Evolutionary conservation across 2,113 vertebrate species (phyloP).

Genomic region (Cercopithecus mona): DNA sequence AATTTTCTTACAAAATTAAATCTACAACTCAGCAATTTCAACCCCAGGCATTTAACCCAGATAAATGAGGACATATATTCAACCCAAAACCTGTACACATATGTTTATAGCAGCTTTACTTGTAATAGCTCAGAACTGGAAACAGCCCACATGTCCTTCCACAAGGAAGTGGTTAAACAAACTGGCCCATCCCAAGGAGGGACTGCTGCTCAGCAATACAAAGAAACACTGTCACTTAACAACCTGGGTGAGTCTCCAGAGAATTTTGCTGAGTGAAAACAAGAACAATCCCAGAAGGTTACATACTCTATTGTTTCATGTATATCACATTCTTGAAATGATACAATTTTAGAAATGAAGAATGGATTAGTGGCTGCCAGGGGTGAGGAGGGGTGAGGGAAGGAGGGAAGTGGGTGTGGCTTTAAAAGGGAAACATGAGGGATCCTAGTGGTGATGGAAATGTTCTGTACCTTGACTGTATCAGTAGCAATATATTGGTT

Average conservation of each 20-base stretch:
- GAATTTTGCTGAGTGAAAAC: neutral
- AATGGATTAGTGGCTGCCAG: neutral
- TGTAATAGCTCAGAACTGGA: slow-evolving; percentile 26
- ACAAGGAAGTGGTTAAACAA: slow-evolving; percentile 37
- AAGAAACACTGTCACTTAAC: neutral
- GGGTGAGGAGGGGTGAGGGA: neutral
- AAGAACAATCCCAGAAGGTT: neutral
- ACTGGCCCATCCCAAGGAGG: neutral
- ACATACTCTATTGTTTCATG: neutral
- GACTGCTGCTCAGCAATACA: neutral
- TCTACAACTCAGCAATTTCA: slow-evolving; percentile 5
- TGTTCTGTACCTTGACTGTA: neutral
- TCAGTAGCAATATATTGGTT: neutral
- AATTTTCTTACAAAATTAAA: slow-evolving; percentile 49
- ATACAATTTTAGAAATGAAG: slow-evolving; percentile 8
- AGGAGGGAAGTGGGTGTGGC: neutral
- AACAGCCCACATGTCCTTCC: neutral
- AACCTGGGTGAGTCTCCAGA: neutral
- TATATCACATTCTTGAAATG: slow-evolving; percentile 14
- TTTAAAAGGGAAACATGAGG: neutral
- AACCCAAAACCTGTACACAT: slow-evolving; percentile 13
- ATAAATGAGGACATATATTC: slow-evolving; percentile 40
- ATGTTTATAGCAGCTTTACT: slow-evolving; percentile 56
- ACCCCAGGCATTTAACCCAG: slow-evolving; percentile 43
- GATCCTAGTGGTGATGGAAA: neutral